These are phyloP conservation scores for Tetraneura akinire DNA, from an alignment of 1,140 invertebrate species.

Conservation along the genomic window DNA sequence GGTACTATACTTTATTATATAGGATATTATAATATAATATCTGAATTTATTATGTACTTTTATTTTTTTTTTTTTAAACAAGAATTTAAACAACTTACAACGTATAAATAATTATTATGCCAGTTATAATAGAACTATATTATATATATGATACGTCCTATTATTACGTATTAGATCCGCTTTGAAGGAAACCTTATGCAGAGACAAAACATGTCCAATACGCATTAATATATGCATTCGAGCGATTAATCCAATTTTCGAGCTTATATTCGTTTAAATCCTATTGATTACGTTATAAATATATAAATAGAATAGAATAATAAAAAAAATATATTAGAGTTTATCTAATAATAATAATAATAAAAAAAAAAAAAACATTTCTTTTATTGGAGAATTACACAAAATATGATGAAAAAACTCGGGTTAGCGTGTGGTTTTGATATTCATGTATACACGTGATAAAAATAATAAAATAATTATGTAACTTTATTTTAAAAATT, in stretches of 20 bases:
- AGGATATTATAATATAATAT: too few species aligned
- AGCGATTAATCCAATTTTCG: slow-evolving; percentile 26
- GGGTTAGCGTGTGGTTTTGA: not conserved
- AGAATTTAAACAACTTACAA: too few species aligned
- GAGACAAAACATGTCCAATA: not conserved
- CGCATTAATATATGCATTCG: not conserved
- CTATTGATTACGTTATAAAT: not conserved
- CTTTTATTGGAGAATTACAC: too few species aligned
- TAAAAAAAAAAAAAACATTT: too few species aligned
- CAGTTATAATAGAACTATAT: too few species aligned
- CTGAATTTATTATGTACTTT: too few species aligned
- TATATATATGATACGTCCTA: too few species aligned
- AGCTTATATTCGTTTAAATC: not conserved
- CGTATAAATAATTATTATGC: too few species aligned
- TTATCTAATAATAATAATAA: too few species aligned
- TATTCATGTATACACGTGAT: not conserved
- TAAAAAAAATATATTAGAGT: not conserved
- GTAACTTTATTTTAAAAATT: not conserved
- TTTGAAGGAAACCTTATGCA: not conserved
- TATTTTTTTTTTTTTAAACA: too few species aligned
- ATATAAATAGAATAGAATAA: not conserved
- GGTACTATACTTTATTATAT: too few species aligned
- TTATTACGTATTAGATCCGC: not conserved
- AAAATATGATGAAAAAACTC: too few species aligned
- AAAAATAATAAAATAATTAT: not conserved